These are phyloP conservation scores for Reinhardtius hippoglossoides DNA, from an alignment of 2,113 vertebrate species.

Conservation along the genomic window DNA sequence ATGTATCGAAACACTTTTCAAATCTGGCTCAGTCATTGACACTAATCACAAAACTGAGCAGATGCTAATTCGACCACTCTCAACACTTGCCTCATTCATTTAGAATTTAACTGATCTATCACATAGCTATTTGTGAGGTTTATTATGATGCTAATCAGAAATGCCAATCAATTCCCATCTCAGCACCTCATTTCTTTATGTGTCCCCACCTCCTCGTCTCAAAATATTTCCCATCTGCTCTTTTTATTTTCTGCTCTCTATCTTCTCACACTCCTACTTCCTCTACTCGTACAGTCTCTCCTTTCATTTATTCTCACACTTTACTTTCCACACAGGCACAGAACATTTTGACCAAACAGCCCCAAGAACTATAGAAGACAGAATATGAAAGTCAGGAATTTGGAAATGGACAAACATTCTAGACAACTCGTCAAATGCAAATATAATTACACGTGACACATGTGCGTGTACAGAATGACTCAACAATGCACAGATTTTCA, in stretches of 20 bases:
- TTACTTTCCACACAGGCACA: conserved; percentile 8
- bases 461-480: too few relatives aligned
- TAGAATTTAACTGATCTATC: not conserved
- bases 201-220: conserved; percentile 15
- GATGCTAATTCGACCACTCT: not conserved
- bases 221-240: conserved; percentile 33
- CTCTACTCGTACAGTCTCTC: not conserved
- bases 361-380: too few relatives aligned
- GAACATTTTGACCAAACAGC: not conserved
- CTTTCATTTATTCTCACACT: conserved; percentile 22
- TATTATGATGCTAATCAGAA: conserved; percentile 30
- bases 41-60: conserved; percentile 13
- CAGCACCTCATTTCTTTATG: conserved; percentile 20
- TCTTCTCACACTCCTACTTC: conserved; percentile 14
- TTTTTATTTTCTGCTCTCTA: conserved; percentile 19
- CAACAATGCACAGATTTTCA: not conserved
- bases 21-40: not conserved
- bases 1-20: not conserved
- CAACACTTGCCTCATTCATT: not conserved
- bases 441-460: too few relatives aligned
- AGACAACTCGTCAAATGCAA: too few relatives aligned
- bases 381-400: too few relatives aligned
- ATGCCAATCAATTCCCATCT: conserved; percentile 27
- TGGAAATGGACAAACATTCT: too few relatives aligned
- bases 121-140: conserved; percentile 12